Conservation (phyloP, 2,888 invertebrate genomes). For the Adelognathus sp. region DNA sequence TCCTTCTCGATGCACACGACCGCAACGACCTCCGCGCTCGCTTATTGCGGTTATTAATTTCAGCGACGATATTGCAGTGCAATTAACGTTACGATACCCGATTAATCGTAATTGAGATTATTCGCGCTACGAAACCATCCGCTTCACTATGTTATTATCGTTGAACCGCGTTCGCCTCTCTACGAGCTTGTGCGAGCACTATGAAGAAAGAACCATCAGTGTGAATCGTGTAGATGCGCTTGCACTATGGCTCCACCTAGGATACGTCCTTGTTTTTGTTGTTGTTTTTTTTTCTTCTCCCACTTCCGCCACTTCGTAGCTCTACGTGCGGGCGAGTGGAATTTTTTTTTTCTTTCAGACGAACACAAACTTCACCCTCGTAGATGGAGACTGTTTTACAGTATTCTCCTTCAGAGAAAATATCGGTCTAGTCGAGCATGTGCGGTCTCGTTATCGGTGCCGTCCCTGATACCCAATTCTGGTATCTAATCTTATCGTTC, state of each 20-base stretch:
- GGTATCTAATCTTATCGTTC: too few species aligned
- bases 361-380: too few species aligned
- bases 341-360: neutral
- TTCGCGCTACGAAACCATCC: neutral
- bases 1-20: too few species aligned
- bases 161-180: neutral
- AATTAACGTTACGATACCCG: neutral
- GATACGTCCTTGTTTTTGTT: constrained; percentile 28
- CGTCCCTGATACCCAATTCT: too few species aligned
- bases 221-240: neutral
- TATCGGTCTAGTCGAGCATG: too few species aligned
- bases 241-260: neutral
- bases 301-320: neutral
- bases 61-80: too few species aligned
- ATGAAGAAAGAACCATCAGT: neutral
- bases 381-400: too few species aligned
- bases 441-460: too few species aligned
- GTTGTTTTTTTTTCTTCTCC: neutral
- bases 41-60: too few species aligned
- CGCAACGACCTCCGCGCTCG: too few species aligned
- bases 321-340: neutral
- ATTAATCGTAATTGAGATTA: neutral
- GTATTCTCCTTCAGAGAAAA: too few species aligned
- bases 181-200: neutral
- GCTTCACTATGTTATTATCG: neutral